phyloP scores from a whole-genome alignment of 2,797 vertebrate species.

The Acropternis orthonyx region DNA sequence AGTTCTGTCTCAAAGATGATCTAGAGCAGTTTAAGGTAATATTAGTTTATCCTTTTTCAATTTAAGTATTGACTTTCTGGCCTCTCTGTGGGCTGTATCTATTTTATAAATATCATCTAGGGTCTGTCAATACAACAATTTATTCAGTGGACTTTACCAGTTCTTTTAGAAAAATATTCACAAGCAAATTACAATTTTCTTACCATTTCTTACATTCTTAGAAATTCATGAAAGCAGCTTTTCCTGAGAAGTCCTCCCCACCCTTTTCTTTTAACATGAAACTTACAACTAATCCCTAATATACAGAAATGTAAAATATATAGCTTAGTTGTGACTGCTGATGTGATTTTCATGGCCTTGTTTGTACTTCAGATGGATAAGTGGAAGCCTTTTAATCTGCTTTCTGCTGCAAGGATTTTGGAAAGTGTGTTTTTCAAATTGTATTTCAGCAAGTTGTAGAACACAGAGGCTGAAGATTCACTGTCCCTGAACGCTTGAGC shows the following conservation, averaged over 20 bases:
- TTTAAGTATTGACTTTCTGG: not conserved
- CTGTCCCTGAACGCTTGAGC: not conserved
- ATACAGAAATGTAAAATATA: not conserved
- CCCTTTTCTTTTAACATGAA: not conserved
- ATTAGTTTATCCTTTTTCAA: not conserved
- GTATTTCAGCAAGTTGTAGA: not conserved
- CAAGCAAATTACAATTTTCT: not conserved
- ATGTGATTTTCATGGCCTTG: not conserved
- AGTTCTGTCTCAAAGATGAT: not conserved
- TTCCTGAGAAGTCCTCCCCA: not conserved
- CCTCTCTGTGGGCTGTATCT: not conserved
- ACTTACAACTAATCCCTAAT: not conserved
- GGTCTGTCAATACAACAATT: not conserved
- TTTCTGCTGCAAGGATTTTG: conserved; percentile 11
- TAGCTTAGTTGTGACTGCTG: not conserved
- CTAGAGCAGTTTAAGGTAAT: not conserved
- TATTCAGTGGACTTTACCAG: not conserved
- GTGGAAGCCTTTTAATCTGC: not conserved
- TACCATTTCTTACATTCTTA: not conserved
- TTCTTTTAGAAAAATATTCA: not conserved
- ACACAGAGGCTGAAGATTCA: not conserved
- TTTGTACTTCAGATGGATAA: not conserved
- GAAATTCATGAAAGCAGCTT: not conserved
- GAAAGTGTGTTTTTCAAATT: not conserved
- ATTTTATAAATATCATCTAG: not conserved